Evolutionary conservation across 2,888 invertebrate species (phyloP).

Genomic region (Aproaerema taeniolella): DNA sequence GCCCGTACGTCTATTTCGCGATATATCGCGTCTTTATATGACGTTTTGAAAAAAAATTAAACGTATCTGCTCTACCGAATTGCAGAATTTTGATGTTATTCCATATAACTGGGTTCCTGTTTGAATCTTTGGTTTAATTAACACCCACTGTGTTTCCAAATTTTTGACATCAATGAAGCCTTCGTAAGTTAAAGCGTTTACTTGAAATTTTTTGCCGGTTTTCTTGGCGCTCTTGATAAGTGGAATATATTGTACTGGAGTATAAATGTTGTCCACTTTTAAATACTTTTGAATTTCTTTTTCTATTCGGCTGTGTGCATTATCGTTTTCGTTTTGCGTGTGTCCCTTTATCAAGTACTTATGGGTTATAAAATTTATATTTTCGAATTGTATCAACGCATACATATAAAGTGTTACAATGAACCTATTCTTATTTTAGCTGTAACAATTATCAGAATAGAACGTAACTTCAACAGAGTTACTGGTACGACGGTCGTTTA

Average conservation of each 20-base stretch:
- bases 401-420: constrained; percentile 22
- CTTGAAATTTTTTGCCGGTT: constrained; percentile 15
- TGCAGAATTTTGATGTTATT: constrained; percentile 5
- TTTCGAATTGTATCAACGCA: constrained; percentile 18
- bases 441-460: constrained; percentile 33
- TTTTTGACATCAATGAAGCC: constrained; percentile 16
- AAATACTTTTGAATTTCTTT: constrained; percentile 30
- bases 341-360: constrained; percentile 36
- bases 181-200: constrained; percentile 20
- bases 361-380: constrained; percentile 29
- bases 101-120: background rate
- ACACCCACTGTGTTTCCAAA: constrained; percentile 5
- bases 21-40: constrained; percentile 3
- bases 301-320: constrained; percentile 34
- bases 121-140: background rate
- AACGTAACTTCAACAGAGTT: constrained; percentile 22
- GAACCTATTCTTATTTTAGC: constrained; percentile 31
- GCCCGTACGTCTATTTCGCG: constrained; percentile 2
- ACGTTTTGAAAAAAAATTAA: constrained; percentile 9
- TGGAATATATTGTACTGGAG: constrained; percentile 19
- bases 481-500: background rate
- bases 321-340: constrained; percentile 38
- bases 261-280: constrained; percentile 26
- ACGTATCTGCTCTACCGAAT: constrained; percentile 4
- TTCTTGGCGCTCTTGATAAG: constrained; percentile 19